Evolutionary conservation across 2,888 invertebrate species (phyloP).

Genomic region (Tridacna crocea): DNA sequence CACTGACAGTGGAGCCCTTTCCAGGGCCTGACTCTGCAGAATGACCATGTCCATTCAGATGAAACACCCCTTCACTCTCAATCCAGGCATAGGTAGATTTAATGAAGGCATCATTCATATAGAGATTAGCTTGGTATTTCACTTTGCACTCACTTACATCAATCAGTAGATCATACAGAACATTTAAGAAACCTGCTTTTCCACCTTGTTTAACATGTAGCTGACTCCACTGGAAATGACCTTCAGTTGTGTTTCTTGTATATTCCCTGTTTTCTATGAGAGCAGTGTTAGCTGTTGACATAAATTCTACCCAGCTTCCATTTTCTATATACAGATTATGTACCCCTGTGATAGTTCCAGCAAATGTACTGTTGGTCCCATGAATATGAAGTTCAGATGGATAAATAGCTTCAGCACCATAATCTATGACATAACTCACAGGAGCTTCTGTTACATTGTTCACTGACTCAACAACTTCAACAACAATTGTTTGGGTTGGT

Average conservation of each 20-base stretch:
- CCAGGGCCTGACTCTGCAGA: slow-evolving; percentile 65
- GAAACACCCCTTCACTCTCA: slow-evolving; percentile 75
- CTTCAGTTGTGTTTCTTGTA: slow-evolving; percentile 54
- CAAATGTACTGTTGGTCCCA: slow-evolving; percentile 73
- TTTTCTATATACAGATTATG: slow-evolving; percentile 70
- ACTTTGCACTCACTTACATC: slow-evolving; percentile 71
- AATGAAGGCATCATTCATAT: slow-evolving; percentile 75
- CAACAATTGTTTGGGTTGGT: slow-evolving; percentile 66
- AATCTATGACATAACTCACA: slow-evolving; percentile 73
- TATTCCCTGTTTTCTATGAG: slow-evolving; percentile 67
- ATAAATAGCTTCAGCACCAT: slow-evolving; percentile 68
- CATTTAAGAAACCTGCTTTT: slow-evolving; percentile 63
- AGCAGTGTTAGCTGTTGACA: slow-evolving; percentile 73
- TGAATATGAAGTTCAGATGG: slow-evolving; percentile 75
- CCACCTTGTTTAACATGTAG: slow-evolving; percentile 70
- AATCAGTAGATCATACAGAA: slow-evolving; percentile 50
- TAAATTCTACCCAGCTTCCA: slow-evolving; percentile 63
- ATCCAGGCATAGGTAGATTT: slow-evolving; percentile 72
- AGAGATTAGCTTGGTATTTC: slow-evolving; percentile 71
- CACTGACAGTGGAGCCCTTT: slow-evolving; percentile 62
- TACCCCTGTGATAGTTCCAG: slow-evolving; percentile 71
- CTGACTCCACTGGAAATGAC: slow-evolving; percentile 70
- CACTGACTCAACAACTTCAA: slow-evolving; percentile 73
- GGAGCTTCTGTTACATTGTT: slow-evolving; percentile 75
- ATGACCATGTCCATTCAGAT: slow-evolving; percentile 72